These are phyloP conservation scores for Aleiodes alternator DNA, from an alignment of 2,888 invertebrate species.

Conservation along the genomic window DNA sequence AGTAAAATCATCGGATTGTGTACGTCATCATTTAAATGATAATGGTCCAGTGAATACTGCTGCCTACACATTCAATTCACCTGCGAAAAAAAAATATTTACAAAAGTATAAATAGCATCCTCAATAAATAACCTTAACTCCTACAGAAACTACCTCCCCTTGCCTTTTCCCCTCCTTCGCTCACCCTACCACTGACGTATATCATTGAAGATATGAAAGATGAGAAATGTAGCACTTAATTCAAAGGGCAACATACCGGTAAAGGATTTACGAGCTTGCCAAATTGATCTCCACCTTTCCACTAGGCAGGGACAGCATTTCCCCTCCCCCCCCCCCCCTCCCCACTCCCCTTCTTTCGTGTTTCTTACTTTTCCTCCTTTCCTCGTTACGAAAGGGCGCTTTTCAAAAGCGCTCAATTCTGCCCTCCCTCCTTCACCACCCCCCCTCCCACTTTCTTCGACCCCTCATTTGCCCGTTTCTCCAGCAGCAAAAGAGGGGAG, in stretches of 20 bases:
- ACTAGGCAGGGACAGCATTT: constrained; percentile 46
- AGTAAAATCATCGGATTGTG: too few relatives aligned
- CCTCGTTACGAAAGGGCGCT: constrained; percentile 29
- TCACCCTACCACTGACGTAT: not conserved
- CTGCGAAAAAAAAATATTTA: too few relatives aligned
- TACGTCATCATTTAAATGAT: too few relatives aligned
- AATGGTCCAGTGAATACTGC: too few relatives aligned
- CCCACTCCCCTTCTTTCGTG: constrained; percentile 7
- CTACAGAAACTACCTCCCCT: too few relatives aligned
- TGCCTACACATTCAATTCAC: too few relatives aligned
- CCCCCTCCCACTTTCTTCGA: constrained; percentile 1
- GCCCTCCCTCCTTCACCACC: constrained; percentile 13
- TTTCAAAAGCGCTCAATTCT: constrained; percentile 46
- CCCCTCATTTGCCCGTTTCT: constrained; percentile 39
- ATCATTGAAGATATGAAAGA: constrained; percentile 30
- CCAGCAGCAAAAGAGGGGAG: not conserved
- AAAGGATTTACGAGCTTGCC: constrained; percentile 42
- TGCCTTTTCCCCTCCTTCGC: not conserved
- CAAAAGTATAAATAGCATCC: constrained; percentile 15
- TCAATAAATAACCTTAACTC: not conserved
- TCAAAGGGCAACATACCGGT: constrained; percentile 26
- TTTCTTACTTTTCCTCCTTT: constrained; percentile 1
- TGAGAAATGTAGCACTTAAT: constrained; percentile 36
- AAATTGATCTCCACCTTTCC: constrained; percentile 49
- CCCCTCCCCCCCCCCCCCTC: constrained; percentile 25